Evolutionary conservation across 2,888 invertebrate genomes (phyloP).

Genomic region (Dione vanillae): DNA sequence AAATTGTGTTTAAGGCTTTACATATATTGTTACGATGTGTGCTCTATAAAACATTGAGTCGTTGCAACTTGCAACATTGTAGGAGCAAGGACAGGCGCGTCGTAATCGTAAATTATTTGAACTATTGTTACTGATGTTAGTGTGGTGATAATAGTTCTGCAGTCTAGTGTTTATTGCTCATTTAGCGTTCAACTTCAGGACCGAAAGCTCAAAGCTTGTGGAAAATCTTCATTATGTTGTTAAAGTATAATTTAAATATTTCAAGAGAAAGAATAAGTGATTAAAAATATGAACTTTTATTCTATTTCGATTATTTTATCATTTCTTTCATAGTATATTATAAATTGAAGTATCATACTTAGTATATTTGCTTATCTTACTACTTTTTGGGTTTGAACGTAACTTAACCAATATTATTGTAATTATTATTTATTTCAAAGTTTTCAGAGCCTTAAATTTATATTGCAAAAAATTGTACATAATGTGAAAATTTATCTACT

Average conservation of each 20-base stretch:
- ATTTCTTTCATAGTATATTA: too few relatives aligned
- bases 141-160: slow-evolving; percentile 60
- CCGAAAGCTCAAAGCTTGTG: slow-evolving; percentile 13
- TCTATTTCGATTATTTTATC: too few relatives aligned
- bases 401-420: too few relatives aligned
- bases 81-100: slow-evolving; percentile 59
- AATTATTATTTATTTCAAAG: too few relatives aligned
- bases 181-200: slow-evolving; percentile 37
- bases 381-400: too few relatives aligned
- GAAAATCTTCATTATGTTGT: slow-evolving; percentile 14
- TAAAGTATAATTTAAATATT: background rate
- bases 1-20: slow-evolving; percentile 8
- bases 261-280: background rate
- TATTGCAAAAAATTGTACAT: too few relatives aligned
- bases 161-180: slow-evolving; percentile 45
- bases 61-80: slow-evolving; percentile 65
- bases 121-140: slow-evolving; percentile 62
- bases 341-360: too few relatives aligned
- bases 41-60: slow-evolving; percentile 65
- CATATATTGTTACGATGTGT: slow-evolving; percentile 34
- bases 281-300: too few relatives aligned
- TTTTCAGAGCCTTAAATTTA: too few relatives aligned
- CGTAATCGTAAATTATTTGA: slow-evolving; percentile 65
- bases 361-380: too few relatives aligned
- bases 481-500: too few relatives aligned